These are phyloP conservation scores for Spea hammondii DNA, from an alignment of 2,797 vertebrate species.

Conservation along the genomic window DNA sequence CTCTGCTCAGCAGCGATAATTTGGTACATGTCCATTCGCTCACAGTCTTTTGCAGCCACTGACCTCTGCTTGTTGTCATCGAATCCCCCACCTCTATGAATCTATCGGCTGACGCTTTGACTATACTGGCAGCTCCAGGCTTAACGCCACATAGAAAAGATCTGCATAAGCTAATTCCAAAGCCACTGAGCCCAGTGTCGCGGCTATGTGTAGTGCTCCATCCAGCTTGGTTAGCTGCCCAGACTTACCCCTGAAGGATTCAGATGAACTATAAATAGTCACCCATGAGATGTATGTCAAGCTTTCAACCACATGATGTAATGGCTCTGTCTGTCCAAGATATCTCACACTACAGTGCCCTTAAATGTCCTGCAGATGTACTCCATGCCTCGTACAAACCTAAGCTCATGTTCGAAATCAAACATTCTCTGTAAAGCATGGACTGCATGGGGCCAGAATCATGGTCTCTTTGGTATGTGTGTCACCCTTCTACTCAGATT, in stretches of 20 bases:
- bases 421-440: not conserved
- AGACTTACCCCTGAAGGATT: slow-evolving; percentile 42
- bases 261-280: slow-evolving; percentile 46
- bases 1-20: slow-evolving; percentile 37
- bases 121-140: slow-evolving; percentile 41
- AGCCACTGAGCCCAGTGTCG: slow-evolving; percentile 28
- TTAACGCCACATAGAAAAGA: slow-evolving; percentile 38
- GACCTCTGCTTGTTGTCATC: slow-evolving; percentile 28
- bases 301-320: slow-evolving; percentile 42
- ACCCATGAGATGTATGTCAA: slow-evolving; percentile 44
- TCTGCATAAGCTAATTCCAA: slow-evolving; percentile 45
- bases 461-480: too few species aligned
- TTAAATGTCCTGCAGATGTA: slow-evolving; percentile 50
- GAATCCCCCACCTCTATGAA: slow-evolving; percentile 31
- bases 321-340: slow-evolving; percentile 32
- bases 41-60: slow-evolving; percentile 16
- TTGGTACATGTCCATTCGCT: slow-evolving; percentile 38
- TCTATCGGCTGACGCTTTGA: slow-evolving; percentile 33
- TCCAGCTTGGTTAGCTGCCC: slow-evolving; percentile 42
- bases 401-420: not conserved
- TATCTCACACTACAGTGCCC: slow-evolving; percentile 43
- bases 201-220: slow-evolving; percentile 31
- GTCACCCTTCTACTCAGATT: too few species aligned
- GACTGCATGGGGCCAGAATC: not conserved
- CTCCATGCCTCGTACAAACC: not conserved